Base-by-base conservation (phyloP, 2,797 vertebrate genomes). In the Sebastes baramenuke region DNA sequence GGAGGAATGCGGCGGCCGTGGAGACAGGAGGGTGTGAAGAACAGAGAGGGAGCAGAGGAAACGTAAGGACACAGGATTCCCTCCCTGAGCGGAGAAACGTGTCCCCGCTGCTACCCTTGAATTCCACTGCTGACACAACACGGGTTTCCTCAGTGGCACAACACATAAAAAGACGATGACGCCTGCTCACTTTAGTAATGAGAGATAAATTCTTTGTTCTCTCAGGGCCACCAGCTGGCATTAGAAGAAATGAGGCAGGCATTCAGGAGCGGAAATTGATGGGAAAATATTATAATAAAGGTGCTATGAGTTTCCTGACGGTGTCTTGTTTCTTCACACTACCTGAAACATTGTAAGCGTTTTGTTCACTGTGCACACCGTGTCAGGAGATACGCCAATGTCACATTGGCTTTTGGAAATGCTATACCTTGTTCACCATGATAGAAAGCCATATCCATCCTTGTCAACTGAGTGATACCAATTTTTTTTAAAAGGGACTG, bases 1-100 rank as follows among this genome's bases (percentile, higher is more conserved):
- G 72, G 30, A 92, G 85, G 91, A 90, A 91, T 85, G 84, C 77
- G 49, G 69, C 1, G 22, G n/a, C 54, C 32, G 58, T 77, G 80
- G 74, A 77, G 65, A 78, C 54, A 61, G 81, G 64, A 64, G 64
- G 5, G 67, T 29, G 67, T n/a, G 16, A 67, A 59, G 25, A 52
- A 38, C n/a, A 14, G 71, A 14, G 71, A 81, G 80, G 22, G 24
- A 54, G 61, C 2, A 46, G 72, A 27, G 77, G 74, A 77, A 82
- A 86, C 52, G 58, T 82, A 58, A 89, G 85, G 69, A 81, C 71
- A 72, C 72, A 71, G 82, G 77, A 81, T 77, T 84, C 79, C 78
- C 82, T 80, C 46, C 6, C 11, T 58, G 55, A 79, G 60, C n/a
- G 52, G 72, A 49, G 52, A 86, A 64, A 67, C 62, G n/a, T 62